Evolutionary conservation across 2,797 vertebrate species (phyloP), one percentile per base, ranked within the genome.

Genomic region (Enoplosus armatus): DNA sequence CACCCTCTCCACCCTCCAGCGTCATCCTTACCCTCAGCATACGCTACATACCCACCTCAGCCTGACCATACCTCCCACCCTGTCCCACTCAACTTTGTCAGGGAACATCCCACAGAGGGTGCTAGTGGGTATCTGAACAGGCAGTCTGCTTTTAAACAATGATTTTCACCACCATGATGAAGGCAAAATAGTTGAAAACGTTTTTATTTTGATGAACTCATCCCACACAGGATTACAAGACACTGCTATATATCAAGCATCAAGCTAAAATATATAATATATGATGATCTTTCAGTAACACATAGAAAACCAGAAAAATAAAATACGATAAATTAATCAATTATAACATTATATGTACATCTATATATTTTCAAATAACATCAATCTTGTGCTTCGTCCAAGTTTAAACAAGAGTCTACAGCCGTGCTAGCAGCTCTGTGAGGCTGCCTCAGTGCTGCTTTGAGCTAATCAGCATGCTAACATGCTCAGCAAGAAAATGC

Each of bases 1-100:
- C 56, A 24, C 35, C 37, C 45, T 22, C 50, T 45, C 50, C 59
- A 11, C 81, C 62, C 20, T 73, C 33, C 50, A 50, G 47, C 70
- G 18, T 51, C 48, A 35, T 72, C 71, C 71, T 80, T 72, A 51
- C 71, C 72, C 47, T 51, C 58, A 56, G 69, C 68, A 78, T 69
- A 76, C 77, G 65, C 64, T 27, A 59, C 77, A 68, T 64, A 80
- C 61, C 61, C 75, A 72, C 70, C 74, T 79, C 63, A 47, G 47
- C 31, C 60, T 60, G 24, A 70, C 35, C 47, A 80, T 53, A 76
- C n/a, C n/a, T n/a, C n/a, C n/a, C n/a, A n/a, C n/a, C n/a, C n/a
- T n/a, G n/a, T n/a, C n/a, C n/a, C n/a, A 41, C 60, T 67, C 50
- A 33, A 58, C n/a, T 76, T 39, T 39, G 26, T 15, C 26, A 59